Conservation (phyloP, 2,113 vertebrate genomes). For the Carassius auratus region DNA sequence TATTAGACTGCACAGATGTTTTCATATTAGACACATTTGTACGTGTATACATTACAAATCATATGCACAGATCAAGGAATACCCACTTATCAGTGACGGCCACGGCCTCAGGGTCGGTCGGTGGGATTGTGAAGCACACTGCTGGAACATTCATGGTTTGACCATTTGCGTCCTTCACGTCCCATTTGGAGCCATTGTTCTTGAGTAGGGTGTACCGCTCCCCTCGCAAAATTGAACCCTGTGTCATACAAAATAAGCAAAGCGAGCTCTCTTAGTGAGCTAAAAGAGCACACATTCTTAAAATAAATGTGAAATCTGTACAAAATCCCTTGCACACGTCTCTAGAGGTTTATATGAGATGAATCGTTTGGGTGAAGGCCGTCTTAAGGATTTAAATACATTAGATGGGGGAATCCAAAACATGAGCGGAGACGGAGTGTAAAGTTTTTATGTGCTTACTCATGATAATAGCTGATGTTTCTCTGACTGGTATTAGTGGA, state of each 20-base stretch:
- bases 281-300: not conserved
- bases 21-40: not conserved
- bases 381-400: slow-evolving; percentile 52
- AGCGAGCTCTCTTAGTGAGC: not conserved
- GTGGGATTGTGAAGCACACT: slow-evolving; percentile 92
- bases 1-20: slow-evolving; percentile 73
- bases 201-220: slow-evolving; percentile 85
- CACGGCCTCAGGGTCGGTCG: slow-evolving; percentile 84
- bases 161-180: slow-evolving; percentile 81
- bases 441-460: slow-evolving; percentile 19
- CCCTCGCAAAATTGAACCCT: slow-evolving; percentile 87
- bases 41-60: not conserved
- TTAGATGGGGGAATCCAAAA: slow-evolving; percentile 18
- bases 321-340: slow-evolving; percentile 34
- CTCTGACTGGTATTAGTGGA: slow-evolving; percentile 8
- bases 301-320: slow-evolving; percentile 40
- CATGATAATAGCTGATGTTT: slow-evolving; percentile 27
- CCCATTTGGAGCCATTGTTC: slow-evolving; percentile 85
- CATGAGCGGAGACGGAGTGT: not conserved
- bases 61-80: not conserved
- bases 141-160: slow-evolving; percentile 79
- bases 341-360: slow-evolving; percentile 25
- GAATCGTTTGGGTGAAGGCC: not conserved
- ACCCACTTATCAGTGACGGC: slow-evolving; percentile 83
- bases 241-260: slow-evolving; percentile 35